Conservation (phyloP, 2,888 invertebrate species). For the Coenonympha glycerion region DNA sequence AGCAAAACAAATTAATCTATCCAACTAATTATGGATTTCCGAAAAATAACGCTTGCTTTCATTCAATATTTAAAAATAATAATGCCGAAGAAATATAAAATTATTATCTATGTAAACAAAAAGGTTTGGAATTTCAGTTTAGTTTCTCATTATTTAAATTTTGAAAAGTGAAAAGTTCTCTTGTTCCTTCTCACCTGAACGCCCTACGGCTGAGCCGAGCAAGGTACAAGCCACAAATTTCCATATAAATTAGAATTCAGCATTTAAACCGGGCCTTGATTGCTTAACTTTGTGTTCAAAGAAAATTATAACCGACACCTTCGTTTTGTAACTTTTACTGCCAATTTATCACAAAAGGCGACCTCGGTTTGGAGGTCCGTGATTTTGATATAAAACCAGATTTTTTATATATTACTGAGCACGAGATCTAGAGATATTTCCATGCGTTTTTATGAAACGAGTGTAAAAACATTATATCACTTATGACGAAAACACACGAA, state of each 20-base stretch:
- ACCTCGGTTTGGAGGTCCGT: slow-evolving; percentile 7
- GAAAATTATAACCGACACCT: slow-evolving; percentile 23
- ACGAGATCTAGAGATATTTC: too few species aligned
- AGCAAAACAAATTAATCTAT: too few species aligned
- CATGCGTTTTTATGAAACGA: too few species aligned
- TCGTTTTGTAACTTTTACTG: slow-evolving; percentile 15
- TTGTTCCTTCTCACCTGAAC: slow-evolving; percentile 26
- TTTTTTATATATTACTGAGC: too few species aligned
- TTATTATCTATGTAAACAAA: too few species aligned
- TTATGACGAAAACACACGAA: too few species aligned
- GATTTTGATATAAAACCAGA: slow-evolving; percentile 16
- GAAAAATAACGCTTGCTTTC: too few species aligned
- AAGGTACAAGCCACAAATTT: slow-evolving; percentile 46
- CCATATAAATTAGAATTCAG: slow-evolving; percentile 64
- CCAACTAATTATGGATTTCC: too few species aligned
- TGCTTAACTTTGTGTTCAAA: slow-evolving; percentile 34
- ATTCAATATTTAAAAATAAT: too few species aligned
- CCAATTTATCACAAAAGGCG: slow-evolving; percentile 11
- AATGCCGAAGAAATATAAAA: too few species aligned
- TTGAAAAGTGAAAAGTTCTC: slow-evolving; percentile 2
- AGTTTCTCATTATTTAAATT: neutral
- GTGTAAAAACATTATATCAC: too few species aligned
- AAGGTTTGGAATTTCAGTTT: neutral
- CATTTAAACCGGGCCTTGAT: slow-evolving; percentile 56
- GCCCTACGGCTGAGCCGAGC: slow-evolving; percentile 39